These are phyloP conservation scores for Brachionus manjavacas DNA, from an alignment of 1,140 invertebrate genomes.

Conservation along the genomic window DNA sequence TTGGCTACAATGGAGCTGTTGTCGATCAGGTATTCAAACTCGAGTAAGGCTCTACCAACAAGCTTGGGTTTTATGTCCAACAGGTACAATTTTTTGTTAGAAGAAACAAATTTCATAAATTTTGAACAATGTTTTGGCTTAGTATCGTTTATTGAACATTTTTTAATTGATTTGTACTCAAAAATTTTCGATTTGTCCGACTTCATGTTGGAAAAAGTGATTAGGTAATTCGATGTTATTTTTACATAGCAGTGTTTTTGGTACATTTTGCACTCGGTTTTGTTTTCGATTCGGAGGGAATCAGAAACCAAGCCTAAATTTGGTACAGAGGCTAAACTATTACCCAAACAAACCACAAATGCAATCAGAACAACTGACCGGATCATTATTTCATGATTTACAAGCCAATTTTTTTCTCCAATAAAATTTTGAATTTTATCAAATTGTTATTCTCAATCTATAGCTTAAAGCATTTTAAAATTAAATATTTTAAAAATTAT, in stretches of 20 bases:
- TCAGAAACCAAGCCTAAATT: background rate
- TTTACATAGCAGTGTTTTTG: constrained; percentile 2
- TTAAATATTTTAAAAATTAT: constrained; percentile 25
- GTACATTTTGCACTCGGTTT: constrained; percentile 12
- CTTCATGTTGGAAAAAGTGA: background rate
- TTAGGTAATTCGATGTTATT: constrained; percentile 1
- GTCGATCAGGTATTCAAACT: background rate
- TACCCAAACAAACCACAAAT: background rate
- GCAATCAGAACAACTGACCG: background rate
- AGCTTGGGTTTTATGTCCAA: background rate
- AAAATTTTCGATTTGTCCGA: background rate
- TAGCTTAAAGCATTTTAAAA: background rate
- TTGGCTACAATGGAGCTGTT: background rate
- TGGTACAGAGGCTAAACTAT: background rate
- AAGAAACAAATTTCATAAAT: background rate
- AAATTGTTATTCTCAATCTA: background rate
- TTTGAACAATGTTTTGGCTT: background rate
- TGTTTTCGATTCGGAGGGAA: background rate
- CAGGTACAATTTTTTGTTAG: background rate
- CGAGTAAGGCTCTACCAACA: background rate
- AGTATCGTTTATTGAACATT: background rate
- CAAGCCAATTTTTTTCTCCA: background rate
- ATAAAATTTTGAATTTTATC: background rate
- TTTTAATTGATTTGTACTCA: constrained; percentile 7
- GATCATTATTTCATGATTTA: background rate